Conservation (phyloP, 2,113 vertebrate genomes). For the Thalassarche chlororhynchos region DNA sequence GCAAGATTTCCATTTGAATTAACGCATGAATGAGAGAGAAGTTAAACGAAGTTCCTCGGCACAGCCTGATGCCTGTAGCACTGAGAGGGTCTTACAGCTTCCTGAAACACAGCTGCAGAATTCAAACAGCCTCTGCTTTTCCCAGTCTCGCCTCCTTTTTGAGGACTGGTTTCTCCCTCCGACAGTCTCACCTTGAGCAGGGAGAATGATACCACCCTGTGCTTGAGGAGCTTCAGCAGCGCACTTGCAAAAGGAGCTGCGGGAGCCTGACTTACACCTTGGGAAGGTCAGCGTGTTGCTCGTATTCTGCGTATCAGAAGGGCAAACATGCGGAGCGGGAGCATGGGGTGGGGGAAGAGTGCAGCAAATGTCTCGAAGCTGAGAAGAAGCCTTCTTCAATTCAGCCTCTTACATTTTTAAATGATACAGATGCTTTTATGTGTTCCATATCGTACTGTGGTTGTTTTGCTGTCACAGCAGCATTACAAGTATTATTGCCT, state of each 20-base stretch:
- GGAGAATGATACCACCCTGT: accelerated
- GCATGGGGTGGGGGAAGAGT: neutral
- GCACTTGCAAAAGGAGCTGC: neutral
- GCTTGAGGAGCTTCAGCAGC: neutral
- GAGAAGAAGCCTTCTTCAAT: neutral
- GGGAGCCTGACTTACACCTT: neutral
- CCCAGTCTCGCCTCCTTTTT: neutral
- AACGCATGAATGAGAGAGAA: neutral
- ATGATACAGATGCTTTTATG: neutral
- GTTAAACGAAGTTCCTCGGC: neutral
- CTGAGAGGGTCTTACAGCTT: neutral
- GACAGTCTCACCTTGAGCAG: neutral
- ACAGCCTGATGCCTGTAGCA: neutral
- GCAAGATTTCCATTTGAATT: neutral
- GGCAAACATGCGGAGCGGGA: neutral
- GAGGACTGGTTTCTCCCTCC: neutral
- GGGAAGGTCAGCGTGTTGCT: neutral
- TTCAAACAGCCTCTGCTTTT: neutral
- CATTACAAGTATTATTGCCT: neutral
- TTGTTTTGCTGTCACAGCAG: neutral
- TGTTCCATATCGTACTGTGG: accelerated
- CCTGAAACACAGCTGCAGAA: neutral
- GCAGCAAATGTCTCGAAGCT: neutral
- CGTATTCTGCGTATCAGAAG: accelerated
- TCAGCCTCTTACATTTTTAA: neutral